Evolutionary conservation across 2,888 invertebrate genomes (phyloP), one percentile per base, ranked within the genome.

Genomic region (Cerastis leucographa): DNA sequence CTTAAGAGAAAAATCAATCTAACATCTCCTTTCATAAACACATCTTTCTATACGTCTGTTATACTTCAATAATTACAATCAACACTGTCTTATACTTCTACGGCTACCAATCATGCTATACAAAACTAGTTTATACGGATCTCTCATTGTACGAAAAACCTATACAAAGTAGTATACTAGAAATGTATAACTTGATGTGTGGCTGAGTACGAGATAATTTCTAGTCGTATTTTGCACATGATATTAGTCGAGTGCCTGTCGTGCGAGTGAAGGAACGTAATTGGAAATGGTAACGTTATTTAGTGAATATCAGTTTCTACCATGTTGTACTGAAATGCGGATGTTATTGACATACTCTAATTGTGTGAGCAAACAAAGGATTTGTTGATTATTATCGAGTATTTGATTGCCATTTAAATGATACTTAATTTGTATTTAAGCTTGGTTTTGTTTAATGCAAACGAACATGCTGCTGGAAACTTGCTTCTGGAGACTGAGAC

Each of bases 331-430:
- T 35, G 46, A 29, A 65, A 11, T 29, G 19, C 11, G 59, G 40
- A 62, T 85, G 71, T 66, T 71, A 77, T 82, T 82, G 86, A 76
- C 76, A 76, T 40, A 61, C 19, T 19, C 35, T 85, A 71, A 85
- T 85, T 70, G 61, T 59, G 19, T 73, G 29, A 65, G 66, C 49
- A 42, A 35, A 75, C 46, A 67, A 68, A 56, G 61, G 42, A 35
- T 71, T 73, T 62, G 67, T 56, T 79, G 66, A 67, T 49, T 74
- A 61, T 49, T 74, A 69, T 73, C 42, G 49, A 61, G 22, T 69
- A 46, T 62, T 62, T 75, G 44, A 3, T 56, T 59, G 35, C 22
- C 25, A 25, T 61, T 79, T 61, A 17, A 35, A 46, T 40, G 7
- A 40, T 40, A 66, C 22, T 54, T 35, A 1, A 51, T 46, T 42